phyloP scores from a whole-genome alignment of 2,797 vertebrate species.

The Chloroceryle amazona region DNA sequence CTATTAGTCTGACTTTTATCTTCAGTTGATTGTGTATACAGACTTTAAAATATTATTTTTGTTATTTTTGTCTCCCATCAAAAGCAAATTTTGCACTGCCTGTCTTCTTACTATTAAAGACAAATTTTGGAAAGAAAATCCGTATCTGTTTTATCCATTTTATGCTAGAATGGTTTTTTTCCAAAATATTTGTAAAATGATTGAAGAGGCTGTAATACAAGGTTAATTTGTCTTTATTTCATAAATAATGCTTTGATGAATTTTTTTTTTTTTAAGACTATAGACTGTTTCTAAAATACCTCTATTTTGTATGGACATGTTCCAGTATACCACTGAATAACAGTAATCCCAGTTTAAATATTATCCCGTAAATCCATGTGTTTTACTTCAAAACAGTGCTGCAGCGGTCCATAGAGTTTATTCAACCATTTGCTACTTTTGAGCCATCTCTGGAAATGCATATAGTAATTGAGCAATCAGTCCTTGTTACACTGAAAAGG shows the following conservation, averaged over 20 bases:
- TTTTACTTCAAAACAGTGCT: not conserved
- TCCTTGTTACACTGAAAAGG: not conserved
- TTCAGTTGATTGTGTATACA: not conserved
- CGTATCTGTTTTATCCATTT: rapidly evolving
- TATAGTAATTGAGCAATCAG: not conserved
- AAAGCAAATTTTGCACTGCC: not conserved
- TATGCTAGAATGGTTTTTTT: not conserved
- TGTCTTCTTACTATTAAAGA: not conserved
- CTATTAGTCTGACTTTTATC: not conserved
- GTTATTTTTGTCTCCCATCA: not conserved
- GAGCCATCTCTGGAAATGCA: not conserved
- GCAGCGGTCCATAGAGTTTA: not conserved
- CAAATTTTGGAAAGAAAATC: not conserved
- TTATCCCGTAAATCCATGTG: not conserved
- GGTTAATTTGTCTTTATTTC: not conserved
- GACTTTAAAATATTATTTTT: not conserved
- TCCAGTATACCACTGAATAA: not conserved
- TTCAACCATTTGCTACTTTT: not conserved
- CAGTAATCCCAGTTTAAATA: not conserved
- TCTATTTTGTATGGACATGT: not conserved
- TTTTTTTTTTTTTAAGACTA: too few relatives aligned
- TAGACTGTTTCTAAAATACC: not conserved
- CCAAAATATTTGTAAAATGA: not conserved
- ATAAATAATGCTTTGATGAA: not conserved
- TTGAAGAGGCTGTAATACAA: not conserved